Evolutionary conservation across 64 coral and sea anemone genomes (phyloP).

Genomic region (Montipora capricornis): DNA sequence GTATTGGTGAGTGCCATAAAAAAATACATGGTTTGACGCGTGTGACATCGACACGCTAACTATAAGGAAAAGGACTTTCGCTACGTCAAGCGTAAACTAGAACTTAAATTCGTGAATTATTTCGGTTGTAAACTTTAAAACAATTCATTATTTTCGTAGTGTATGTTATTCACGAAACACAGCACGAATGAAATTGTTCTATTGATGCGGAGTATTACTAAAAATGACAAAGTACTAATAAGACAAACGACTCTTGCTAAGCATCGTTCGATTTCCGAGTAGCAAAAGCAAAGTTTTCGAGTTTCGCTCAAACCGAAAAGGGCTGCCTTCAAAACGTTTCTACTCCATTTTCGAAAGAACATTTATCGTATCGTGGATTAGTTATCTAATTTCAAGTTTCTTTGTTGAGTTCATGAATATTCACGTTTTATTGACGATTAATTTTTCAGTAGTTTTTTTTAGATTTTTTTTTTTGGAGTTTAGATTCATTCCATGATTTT

Average conservation of each 20-base stretch:
- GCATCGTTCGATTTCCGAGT: background rate
- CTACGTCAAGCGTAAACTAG: too few relatives aligned
- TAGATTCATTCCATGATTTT: too few relatives aligned
- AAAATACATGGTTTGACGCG: background rate
- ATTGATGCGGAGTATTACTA: background rate
- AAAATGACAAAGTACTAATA: background rate
- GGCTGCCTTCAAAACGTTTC: background rate
- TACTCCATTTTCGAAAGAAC: background rate
- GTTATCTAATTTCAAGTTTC: background rate
- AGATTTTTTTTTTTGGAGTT: too few relatives aligned
- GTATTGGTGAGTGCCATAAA: background rate
- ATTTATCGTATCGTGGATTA: background rate
- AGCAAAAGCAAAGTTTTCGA: background rate
- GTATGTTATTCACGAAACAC: conserved; percentile 43
- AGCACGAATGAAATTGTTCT: conserved; percentile 12
- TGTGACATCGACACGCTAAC: background rate
- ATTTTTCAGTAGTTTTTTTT: too few relatives aligned
- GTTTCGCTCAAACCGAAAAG: background rate
- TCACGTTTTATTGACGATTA: background rate
- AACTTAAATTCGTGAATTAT: background rate
- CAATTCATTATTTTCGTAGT: conserved; percentile 27
- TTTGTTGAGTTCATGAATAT: background rate
- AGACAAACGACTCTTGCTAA: too few relatives aligned
- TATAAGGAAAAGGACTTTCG: background rate
- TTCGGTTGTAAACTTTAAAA: conserved; percentile 18